These are phyloP conservation scores for Drosophila koepferae DNA, from an alignment of 2,888 invertebrate species.

Conservation along the genomic window DNA sequence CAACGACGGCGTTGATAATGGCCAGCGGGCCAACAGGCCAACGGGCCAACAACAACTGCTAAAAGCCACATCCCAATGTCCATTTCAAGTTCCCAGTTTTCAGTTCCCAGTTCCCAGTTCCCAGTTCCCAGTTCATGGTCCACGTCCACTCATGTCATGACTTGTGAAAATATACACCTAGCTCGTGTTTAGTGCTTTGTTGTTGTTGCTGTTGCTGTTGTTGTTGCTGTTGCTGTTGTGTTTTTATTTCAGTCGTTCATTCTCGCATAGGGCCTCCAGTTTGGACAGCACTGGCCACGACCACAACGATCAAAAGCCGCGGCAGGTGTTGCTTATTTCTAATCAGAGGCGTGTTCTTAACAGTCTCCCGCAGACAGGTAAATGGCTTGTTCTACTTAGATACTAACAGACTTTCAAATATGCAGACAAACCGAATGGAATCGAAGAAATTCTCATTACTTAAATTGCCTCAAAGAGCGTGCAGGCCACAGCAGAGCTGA, in stretches of 20 bases:
- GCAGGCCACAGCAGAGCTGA: not conserved
- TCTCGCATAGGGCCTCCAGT: constrained; percentile 37
- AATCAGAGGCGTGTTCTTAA: constrained; percentile 72
- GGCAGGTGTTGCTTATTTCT: constrained; percentile 75
- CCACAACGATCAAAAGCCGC: constrained; percentile 60
- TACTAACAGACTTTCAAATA: constrained; percentile 50
- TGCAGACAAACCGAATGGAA: constrained; percentile 29
- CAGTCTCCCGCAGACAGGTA: constrained; percentile 71
- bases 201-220: not conserved
- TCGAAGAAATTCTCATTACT: constrained; percentile 41
- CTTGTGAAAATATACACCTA: constrained; percentile 79
- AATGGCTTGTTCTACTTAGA: constrained; percentile 74
- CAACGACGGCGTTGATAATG: constrained; percentile 76
- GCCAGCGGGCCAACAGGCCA: constrained; percentile 48
- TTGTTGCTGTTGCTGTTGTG: not conserved
- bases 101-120: constrained; percentile 12
- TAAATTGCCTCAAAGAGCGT: constrained; percentile 34
- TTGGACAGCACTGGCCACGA: constrained; percentile 46
- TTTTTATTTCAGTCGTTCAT: constrained; percentile 18
- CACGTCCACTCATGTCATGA: constrained; percentile 66
- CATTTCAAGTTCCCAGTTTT: constrained; percentile 22
- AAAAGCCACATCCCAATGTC: constrained; percentile 28
- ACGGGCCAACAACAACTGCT: constrained; percentile 4
- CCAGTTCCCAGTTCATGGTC: constrained; percentile 23
- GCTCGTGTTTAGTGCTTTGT: constrained; percentile 34